phyloP scores from a whole-genome alignment of 2,888 invertebrate species.

The Furcula furcula region DNA sequence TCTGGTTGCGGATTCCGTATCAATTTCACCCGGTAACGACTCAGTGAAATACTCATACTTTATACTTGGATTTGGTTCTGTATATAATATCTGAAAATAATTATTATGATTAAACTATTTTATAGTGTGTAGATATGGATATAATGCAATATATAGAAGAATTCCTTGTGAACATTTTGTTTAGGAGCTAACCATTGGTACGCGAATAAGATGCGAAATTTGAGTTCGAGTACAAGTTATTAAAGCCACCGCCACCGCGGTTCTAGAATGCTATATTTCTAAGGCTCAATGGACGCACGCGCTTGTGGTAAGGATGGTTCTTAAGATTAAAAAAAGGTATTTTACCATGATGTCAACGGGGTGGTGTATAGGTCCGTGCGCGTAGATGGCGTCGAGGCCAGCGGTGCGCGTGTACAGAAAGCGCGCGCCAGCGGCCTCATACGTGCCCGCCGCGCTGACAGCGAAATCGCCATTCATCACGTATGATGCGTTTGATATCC shows the following conservation, averaged over 20 bases:
- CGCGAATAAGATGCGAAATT: too few species aligned
- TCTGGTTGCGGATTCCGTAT: constrained; percentile 48
- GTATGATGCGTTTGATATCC: constrained; percentile 87
- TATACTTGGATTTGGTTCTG: constrained; percentile 92
- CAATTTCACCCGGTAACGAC: constrained; percentile 69
- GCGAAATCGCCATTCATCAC: constrained; percentile 93
- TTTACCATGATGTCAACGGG: constrained; percentile 90
- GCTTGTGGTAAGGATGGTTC: too few species aligned
- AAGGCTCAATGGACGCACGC: too few species aligned
- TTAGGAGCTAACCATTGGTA: too few species aligned
- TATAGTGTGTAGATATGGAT: too few species aligned
- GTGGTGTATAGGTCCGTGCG: constrained; percentile 89
- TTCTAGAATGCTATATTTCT: too few species aligned
- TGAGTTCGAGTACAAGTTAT: too few species aligned
- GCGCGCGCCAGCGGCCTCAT: constrained; percentile 89
- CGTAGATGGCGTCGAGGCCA: constrained; percentile 88
- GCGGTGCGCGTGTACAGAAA: constrained; percentile 90
- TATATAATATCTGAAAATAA: constrained; percentile 86
- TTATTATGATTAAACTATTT: too few species aligned
- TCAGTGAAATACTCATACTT: constrained; percentile 94
- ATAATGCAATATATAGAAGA: too few species aligned
- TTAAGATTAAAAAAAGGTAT: too few species aligned
- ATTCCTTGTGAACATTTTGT: too few species aligned
- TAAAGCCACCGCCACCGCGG: too few species aligned
- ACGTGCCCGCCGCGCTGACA: constrained; percentile 87